A percentile compares a stretch with the other conserved stretches of the same genome.
Evolutionary conservation across 92 coral and sea anemone genomes (phyloP).

Genomic region (Palythoa grandis): DNA sequence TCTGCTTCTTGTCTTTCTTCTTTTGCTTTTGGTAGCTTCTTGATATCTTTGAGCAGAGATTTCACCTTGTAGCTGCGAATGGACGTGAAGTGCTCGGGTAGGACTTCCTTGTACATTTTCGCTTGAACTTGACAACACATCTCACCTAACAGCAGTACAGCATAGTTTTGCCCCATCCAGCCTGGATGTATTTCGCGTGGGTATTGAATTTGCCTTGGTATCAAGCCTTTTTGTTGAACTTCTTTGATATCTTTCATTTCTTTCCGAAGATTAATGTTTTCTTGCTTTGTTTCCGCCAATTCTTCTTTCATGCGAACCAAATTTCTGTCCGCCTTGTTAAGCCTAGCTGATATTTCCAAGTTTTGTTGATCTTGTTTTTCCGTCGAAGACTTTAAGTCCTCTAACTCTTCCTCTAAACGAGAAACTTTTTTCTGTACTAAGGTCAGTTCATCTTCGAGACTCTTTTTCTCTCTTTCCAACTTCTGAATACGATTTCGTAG

Average conservation of each 20-base stretch:
- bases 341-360: neutral
- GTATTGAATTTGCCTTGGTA: conserved; percentile 9
- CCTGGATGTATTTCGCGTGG: neutral
- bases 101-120: conserved; percentile 38
- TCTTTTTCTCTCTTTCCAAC: conserved; percentile 48
- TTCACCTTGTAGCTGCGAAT: conserved; percentile 45
- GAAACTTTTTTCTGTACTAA: conserved; percentile 23
- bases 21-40: conserved; percentile 43
- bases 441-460: conserved; percentile 43
- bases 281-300: conserved; percentile 42
- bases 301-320: conserved; percentile 39
- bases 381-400: conserved; percentile 8
- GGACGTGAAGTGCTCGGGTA: conserved; percentile 45
- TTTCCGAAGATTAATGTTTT: conserved; percentile 38
- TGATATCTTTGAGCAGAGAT: conserved; percentile 37
- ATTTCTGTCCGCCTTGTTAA: neutral
- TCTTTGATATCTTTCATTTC: conserved; percentile 38
- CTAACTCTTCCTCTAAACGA: conserved; percentile 36
- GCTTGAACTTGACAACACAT: conserved; percentile 44
- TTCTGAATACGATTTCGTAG: conserved; percentile 36
- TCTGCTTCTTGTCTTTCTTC: conserved; percentile 40
- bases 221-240: neutral
- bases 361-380: conserved; percentile 42
- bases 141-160: conserved; percentile 32
- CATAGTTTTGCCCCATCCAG: neutral